phyloP scores from a whole-genome alignment of 2,113 vertebrate species.

The Mormyrus lacerda region DNA sequence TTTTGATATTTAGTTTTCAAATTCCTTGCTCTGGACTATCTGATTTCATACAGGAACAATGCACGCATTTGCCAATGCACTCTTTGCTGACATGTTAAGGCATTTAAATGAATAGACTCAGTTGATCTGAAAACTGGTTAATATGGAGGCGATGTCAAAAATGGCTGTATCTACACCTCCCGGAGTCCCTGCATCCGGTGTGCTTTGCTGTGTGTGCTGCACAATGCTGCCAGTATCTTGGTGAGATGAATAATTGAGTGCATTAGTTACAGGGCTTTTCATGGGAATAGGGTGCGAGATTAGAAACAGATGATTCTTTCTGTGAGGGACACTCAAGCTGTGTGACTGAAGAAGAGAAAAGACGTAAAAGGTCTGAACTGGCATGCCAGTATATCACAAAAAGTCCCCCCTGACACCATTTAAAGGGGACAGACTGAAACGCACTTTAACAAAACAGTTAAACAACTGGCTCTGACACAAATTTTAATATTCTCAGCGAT shows the following conservation, averaged over 20 bases:
- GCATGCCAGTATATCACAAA: constrained; percentile 37
- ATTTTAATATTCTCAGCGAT: neutral
- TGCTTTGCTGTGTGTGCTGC: constrained; percentile 31
- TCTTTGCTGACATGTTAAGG: neutral
- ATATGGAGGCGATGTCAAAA: constrained; percentile 21
- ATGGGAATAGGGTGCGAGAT: constrained; percentile 59
- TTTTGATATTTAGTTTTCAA: neutral
- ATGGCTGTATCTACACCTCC: constrained; percentile 23
- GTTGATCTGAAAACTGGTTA: constrained; percentile 17
- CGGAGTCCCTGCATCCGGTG: constrained; percentile 21
- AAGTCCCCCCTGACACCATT: neutral
- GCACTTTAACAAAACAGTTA: neutral
- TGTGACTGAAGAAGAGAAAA: constrained; percentile 32
- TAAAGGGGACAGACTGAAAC: neutral
- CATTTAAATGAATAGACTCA: constrained; percentile 15
- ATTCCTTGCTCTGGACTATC: neutral
- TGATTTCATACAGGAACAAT: neutral
- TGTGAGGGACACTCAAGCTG: constrained; percentile 42
- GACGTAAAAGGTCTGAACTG: constrained; percentile 37
- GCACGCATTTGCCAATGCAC: neutral
- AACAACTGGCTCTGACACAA: neutral
- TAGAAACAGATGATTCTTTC: constrained; percentile 63
- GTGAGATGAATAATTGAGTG: constrained; percentile 48
- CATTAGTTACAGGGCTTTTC: constrained; percentile 58
- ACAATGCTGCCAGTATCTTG: constrained; percentile 45